phyloP scores from a whole-genome alignment of 1,140 invertebrate species.

The Parasteatoda tepidariorum region DNA sequence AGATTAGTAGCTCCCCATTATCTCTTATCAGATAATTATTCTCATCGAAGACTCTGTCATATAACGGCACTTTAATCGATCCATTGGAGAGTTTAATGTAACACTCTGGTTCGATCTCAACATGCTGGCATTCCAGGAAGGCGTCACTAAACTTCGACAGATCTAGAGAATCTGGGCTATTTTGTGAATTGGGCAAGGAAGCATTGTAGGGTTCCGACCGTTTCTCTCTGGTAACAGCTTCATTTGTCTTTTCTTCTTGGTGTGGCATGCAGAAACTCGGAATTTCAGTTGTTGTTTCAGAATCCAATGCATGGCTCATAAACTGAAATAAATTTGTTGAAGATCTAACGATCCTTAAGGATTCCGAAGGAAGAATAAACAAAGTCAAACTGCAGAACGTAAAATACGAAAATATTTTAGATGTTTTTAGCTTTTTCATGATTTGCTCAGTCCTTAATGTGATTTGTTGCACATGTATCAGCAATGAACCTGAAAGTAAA shows the following conservation, averaged over 20 bases:
- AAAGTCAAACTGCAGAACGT: neutral
- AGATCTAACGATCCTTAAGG: too few relatives aligned
- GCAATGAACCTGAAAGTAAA: too few relatives aligned
- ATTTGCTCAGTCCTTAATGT: too few relatives aligned
- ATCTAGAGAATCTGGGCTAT: neutral
- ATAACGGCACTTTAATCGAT: slow-evolving; percentile 61
- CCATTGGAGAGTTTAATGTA: neutral
- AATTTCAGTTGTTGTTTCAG: neutral
- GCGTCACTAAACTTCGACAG: neutral
- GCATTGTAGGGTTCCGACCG: neutral
- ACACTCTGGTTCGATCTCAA: neutral
- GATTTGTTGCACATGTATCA: too few relatives aligned
- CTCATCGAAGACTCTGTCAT: neutral
- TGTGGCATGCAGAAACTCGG: too few relatives aligned
- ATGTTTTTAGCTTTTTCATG: too few relatives aligned
- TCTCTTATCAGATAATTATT: neutral
- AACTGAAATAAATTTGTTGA: neutral
- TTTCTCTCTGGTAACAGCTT: too few relatives aligned
- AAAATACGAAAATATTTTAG: neutral
- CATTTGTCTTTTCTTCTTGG: too few relatives aligned
- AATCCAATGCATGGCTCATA: neutral
- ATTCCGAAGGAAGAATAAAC: too few relatives aligned
- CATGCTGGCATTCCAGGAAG: neutral
- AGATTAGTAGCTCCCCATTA: slow-evolving; percentile 40
- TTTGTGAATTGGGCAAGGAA: neutral